Base-by-base conservation (phyloP, 2,888 invertebrate species). In the Netelia fuscicornis region DNA sequence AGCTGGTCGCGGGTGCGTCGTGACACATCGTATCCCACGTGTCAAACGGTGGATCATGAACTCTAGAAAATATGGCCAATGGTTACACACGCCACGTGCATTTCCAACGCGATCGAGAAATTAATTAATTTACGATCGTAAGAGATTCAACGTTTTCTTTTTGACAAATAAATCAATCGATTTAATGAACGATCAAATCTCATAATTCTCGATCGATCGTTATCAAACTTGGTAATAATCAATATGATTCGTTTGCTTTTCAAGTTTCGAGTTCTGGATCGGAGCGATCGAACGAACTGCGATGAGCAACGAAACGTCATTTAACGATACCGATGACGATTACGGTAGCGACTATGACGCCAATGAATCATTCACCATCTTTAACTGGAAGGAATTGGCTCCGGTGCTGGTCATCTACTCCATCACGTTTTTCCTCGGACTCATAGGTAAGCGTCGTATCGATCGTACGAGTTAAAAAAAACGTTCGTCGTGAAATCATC, bases 371-470 rank as follows among this genome's bases (percentile, higher is more conserved):
- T 90, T 94, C 83, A 92, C 91, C 42, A 92, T 91, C 60, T 95
- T 95, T 89, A 93, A 95, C 85, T 95, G 96, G 94, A 91, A 92
- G 10, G 96, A 96, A 91, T 91, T 96, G 75, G 92, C 94, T 48
- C 96, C 96, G 0, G 94, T 95, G 5, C 94, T 95, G 17, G 90
- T 95, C 23, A 94, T 96, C 62, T 96, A 96, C 92, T 94, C 95
- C 9, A 90, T 96, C 37, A 96, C 96, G 2, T 95, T 96, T 88
- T 91, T 95, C 74, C 92, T 96, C 52, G 96, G 96, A 52, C 93
- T 96, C 60, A 94, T 94, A 44, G 96, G 96, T 87, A 95, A 96
- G 91, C 86, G 5, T 30, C 30, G 30, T 30, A 2, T 2, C 6
- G 3, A 3, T 30, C 30, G 30, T 30, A 30, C 30, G 30, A 30